Evolutionary conservation across 2,113 vertebrate species (phyloP), one percentile per base, ranked within the genome.

Genomic region (Hippocampus abdominalis): DNA sequence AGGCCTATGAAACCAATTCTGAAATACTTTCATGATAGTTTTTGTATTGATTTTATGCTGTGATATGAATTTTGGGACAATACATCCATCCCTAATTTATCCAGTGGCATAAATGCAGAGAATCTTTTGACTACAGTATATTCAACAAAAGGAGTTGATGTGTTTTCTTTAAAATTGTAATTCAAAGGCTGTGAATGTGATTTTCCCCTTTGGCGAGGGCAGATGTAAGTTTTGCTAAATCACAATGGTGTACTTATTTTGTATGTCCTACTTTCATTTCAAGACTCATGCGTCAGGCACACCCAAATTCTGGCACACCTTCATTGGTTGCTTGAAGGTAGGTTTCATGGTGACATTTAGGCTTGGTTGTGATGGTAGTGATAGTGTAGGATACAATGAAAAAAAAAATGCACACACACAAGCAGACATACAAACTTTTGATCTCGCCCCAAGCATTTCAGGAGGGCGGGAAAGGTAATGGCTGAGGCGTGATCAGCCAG

Each of bases 391-490:
- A n/a, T 9, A 48, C 4, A 48, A 48, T 48, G 46, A 3, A 56
- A 23, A 23, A 51, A 18, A 56, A 25, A 11, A 11, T 12, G 3
- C 23, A 56, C 9, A 11, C 5, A 66, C 67, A 42, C 39, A 73
- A 48, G 83, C 68, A 42, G 68, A 49, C 40, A 74, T 78, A 91
- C 89, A 92, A 91, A 84, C 81, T 10, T 72, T 75, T 88, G 82
- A 81, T 92, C 91, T 81, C 89, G 70, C 76, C 83, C 71, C 69
- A 12, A 76, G 77, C 77, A 84, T 74, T 64, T 12, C 66, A 73
- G 75, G 65, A 77, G 74, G 78, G 84, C 36, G 20, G 21, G 66
- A 48, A 73, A 71, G 80, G 85, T 83, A 86, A 89, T 76, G 73
- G 61, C 85, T 89, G 87, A 83, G 71, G 71, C 21, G 10, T 70